A percentile compares a stretch with the other conserved stretches of the same genome.
These are phyloP conservation scores for Clarias platycephalus DNA, from an alignment of 2,797 vertebrate genomes.

Conservation along the genomic window DNA sequence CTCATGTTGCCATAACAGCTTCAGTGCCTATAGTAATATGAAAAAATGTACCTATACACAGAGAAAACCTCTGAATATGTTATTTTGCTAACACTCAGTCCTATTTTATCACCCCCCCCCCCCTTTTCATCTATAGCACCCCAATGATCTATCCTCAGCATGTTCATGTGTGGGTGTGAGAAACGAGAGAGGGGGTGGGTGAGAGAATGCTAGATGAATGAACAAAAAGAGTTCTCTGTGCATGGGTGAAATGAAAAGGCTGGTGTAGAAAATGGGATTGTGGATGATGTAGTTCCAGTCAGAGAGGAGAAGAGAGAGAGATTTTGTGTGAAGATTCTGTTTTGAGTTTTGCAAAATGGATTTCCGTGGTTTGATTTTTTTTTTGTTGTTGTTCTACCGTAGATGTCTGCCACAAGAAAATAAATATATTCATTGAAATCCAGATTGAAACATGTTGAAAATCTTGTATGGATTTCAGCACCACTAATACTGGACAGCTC, in stretches of 20 bases:
- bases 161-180: conserved; percentile 25
- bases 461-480: conserved; percentile 39
- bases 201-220: conserved; percentile 25
- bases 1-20: conserved; percentile 47
- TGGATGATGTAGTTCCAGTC: conserved; percentile 6
- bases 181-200: not conserved
- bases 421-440: not conserved
- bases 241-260: conserved; percentile 19
- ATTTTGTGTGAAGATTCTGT: not conserved
- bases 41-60: not conserved
- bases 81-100: not conserved
- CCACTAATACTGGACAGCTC: conserved; percentile 41
- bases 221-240: conserved; percentile 35
- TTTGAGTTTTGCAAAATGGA: not conserved
- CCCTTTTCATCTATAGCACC: conserved; percentile 4
- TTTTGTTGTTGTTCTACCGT: not conserved
- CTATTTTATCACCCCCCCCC: not conserved
- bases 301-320: not conserved
- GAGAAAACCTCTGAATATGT: not conserved
- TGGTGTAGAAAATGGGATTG: conserved; percentile 22
- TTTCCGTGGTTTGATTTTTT: not conserved
- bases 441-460: not conserved
- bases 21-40: not conserved
- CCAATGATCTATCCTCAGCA: conserved; percentile 19
- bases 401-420: not conserved